Evolutionary conservation across 2,113 vertebrate genomes (phyloP), one percentile per base, ranked within the genome.

Genomic region (Vireo altiloquus): DNA sequence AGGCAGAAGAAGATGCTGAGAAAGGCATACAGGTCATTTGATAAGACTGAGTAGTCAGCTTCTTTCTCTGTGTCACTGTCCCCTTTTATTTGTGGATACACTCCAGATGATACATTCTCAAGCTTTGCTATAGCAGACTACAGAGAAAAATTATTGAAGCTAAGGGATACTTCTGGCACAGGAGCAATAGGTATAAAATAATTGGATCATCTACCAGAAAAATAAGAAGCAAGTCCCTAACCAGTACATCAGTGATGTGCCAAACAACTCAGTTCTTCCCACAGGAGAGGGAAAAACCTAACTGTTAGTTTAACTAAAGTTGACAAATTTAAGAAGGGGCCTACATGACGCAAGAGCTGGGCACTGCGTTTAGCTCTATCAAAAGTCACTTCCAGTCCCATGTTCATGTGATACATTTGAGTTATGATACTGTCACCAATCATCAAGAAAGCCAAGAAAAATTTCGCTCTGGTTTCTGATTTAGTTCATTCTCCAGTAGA

Each of bases 181-280:
- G 20, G 37, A 82, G 28, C 11, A 70, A 35, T n/a, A 19, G 5
- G 1, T 52, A 37, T 75, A 64, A 75, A 60, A 47, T 37, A 46
- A 42, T 14, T 1, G 4, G 9, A 40, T 50, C 4, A 4, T 69
- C 40, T 70, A 52, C 25, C 13, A 78, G 40, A 60, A 70, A 75
- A 76, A 57, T 42, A 40, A 71, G 42, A 88, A 75, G 2, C 11
- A 71, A 47, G 1, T 39, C 24, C 30, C 30, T 75, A 64, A 65
- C 6, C 37, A 18, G 53, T 49, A 35, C 18, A 72, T 28, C 3
- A 76, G 10, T 15, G 11, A 66, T 52, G 13, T 63, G 37, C n/a
- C 3, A 2, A 31, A 39, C 12, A 61, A 28, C 21, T 64, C 0
- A 0, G 7, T n/a, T 87, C 22, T 19, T 64, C 25, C 15, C 59